These are phyloP conservation scores for Callosobruchus maculatus DNA, from an alignment of 2,888 invertebrate genomes.

Conservation along the genomic window DNA sequence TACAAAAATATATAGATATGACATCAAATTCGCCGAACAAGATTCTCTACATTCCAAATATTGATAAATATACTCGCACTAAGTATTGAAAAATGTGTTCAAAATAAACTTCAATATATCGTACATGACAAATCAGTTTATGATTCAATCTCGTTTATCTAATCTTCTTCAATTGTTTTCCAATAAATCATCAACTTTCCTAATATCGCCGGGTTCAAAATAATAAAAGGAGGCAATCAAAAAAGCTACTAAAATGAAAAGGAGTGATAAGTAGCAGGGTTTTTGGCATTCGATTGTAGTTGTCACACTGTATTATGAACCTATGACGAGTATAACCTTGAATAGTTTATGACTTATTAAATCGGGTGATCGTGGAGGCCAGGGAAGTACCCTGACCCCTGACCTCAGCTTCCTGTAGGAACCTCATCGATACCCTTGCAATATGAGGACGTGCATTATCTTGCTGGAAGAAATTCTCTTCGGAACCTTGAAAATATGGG, in stretches of 20 bases:
- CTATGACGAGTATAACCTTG: too few species aligned
- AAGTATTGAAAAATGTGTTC: background rate
- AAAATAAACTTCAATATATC: background rate
- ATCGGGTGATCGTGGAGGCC: too few species aligned
- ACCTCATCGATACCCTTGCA: too few species aligned
- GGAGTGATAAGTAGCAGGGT: background rate
- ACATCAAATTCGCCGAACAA: background rate
- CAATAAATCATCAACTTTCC: background rate
- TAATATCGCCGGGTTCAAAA: background rate
- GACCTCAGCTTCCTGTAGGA: too few species aligned
- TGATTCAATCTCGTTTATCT: background rate
- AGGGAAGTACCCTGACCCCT: too few species aligned
- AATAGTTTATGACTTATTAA: too few species aligned
- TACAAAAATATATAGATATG: too few species aligned
- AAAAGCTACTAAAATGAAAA: background rate
- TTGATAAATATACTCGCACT: background rate
- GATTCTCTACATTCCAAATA: background rate
- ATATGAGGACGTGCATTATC: too few species aligned
- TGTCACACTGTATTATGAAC: too few species aligned
- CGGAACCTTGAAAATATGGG: too few species aligned
- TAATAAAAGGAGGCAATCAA: background rate
- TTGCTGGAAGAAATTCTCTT: too few species aligned
- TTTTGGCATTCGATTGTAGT: too few species aligned
- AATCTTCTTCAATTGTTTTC: background rate
- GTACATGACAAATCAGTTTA: background rate